Base-by-base conservation (phyloP, 2,797 vertebrate species). In the Apodemus agrarius region DNA sequence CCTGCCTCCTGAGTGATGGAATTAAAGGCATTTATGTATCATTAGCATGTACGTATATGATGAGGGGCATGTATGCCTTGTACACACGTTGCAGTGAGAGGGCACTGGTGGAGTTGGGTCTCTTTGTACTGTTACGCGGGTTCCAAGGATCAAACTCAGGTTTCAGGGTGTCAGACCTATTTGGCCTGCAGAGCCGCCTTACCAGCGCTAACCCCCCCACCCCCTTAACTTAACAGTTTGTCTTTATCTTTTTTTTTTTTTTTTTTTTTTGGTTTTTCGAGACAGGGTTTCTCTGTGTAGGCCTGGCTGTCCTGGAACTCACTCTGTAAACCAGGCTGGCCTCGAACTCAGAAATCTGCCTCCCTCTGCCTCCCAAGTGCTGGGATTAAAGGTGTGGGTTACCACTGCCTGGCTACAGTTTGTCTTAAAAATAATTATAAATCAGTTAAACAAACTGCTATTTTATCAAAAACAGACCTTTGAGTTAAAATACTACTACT, bases 381-480 rank as follows among this genome's bases (percentile, higher is more conserved):
- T n/a, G n/a, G n/a, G n/a, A n/a, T n/a, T n/a, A n/a, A n/a, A 46
- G 46, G 46, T 7, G 7, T 46, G 7, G 4, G 46, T 7, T 7
- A 46, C 46, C 46, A 46, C 46, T 7, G 46, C 46, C 46, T 7
- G 4, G 46, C 46, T 46, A 46, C 4, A 82, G 3, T 90, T n/a
- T 92, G 11, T 75, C 43, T 85, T 94, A 22, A 90, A 79, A 75
- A 90, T 83, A 80, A 92, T 81, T 81, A 22, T 59, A 59, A 6
- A 31, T 78, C 6, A 46, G 6, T 9, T 49, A 74, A 74, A 72
- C 34, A 49, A 78, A 78, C 43, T 78, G 46, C 26, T 78, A 78
- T 49, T 49, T 78, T 78, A 52, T 31, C 26, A 31, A 78, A 78
- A 78, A 46, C 84, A 37, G 22, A 24, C 49, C 40, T 91, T 81